phyloP scores from a whole-genome alignment of 2,113 vertebrate genomes.

The Platycercus adscitus region DNA sequence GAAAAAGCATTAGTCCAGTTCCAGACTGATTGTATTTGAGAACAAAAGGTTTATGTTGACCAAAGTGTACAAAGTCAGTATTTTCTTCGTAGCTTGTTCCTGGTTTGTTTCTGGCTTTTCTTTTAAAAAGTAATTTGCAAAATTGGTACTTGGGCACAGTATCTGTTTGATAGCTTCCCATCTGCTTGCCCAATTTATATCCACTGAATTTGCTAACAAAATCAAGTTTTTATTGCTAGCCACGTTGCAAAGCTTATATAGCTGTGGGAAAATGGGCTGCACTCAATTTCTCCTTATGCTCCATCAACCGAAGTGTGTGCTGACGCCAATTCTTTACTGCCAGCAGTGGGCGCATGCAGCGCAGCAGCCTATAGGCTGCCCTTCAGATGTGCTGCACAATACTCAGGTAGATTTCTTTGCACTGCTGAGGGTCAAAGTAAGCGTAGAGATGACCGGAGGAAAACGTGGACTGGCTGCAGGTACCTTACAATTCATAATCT shows the following conservation, averaged over 20 bases:
- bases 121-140: neutral
- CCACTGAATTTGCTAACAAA: neutral
- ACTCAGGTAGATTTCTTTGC: neutral
- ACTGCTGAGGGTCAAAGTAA: neutral
- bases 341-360: neutral
- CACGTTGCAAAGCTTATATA: neutral
- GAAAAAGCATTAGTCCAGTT: neutral
- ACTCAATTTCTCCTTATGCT: neutral
- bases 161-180: slow-evolving; percentile 3
- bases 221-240: neutral
- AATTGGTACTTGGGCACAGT: neutral
- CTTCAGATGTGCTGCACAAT: neutral
- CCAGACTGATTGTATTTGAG: neutral
- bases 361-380: neutral
- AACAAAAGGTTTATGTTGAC: neutral
- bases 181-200: neutral
- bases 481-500: neutral
- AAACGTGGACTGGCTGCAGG: neutral
- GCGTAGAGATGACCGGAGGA: neutral
- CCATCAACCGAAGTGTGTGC: neutral
- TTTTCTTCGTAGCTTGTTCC: neutral
- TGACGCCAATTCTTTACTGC: neutral
- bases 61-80: neutral
- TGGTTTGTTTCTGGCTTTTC: neutral
- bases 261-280: neutral